A percentile compares a stretch with the other conserved stretches of the same genome.
phyloP scores from a whole-genome alignment of 1,140 invertebrate genomes.

The Agraylea sexmaculata region DNA sequence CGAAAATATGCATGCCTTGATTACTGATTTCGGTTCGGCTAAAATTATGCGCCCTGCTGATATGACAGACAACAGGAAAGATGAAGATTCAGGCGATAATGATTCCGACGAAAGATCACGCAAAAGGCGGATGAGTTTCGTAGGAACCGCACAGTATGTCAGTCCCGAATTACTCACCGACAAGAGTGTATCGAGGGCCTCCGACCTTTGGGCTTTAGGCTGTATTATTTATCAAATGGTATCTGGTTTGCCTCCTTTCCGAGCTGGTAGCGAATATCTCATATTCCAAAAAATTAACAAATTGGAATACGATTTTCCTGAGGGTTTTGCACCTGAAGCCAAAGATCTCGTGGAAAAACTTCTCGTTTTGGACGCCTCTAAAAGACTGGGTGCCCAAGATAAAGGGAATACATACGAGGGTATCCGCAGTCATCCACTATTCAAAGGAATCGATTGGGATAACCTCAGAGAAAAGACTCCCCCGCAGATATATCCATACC shows the following conservation, averaged over 20 bases:
- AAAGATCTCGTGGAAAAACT: conserved; percentile 81
- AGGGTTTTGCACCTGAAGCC: conserved; percentile 73
- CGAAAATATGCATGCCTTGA: conserved; percentile 91
- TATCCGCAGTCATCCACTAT: conserved; percentile 79
- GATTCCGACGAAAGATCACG: conserved; percentile 31
- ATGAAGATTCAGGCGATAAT: conserved; percentile 23
- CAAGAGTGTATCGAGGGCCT: conserved; percentile 63
- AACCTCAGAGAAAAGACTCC: conserved; percentile 65
- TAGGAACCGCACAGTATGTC: conserved; percentile 98
- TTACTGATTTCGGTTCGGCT: conserved; percentile 95
- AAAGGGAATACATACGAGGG: conserved; percentile 61
- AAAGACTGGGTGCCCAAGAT: conserved; percentile 77
- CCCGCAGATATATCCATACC: conserved; percentile 72
- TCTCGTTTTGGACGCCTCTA: conserved; percentile 65
- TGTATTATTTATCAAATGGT: conserved; percentile 98
- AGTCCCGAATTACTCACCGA: conserved; percentile 89
- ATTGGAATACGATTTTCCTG: conserved; percentile 85
- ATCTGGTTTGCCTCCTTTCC: conserved; percentile 83
- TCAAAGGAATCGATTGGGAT: conserved; percentile 73
- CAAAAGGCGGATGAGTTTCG: conserved; percentile 74
- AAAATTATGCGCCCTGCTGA: conserved; percentile 59
- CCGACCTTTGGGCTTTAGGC: conserved; percentile 96
- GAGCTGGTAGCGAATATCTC: conserved; percentile 85
- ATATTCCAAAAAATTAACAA: conserved; percentile 94
- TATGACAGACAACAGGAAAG: conserved; percentile 20